Evolutionary conservation across 2,797 vertebrate genomes (phyloP).

Genomic region (Sparidentex hasta): DNA sequence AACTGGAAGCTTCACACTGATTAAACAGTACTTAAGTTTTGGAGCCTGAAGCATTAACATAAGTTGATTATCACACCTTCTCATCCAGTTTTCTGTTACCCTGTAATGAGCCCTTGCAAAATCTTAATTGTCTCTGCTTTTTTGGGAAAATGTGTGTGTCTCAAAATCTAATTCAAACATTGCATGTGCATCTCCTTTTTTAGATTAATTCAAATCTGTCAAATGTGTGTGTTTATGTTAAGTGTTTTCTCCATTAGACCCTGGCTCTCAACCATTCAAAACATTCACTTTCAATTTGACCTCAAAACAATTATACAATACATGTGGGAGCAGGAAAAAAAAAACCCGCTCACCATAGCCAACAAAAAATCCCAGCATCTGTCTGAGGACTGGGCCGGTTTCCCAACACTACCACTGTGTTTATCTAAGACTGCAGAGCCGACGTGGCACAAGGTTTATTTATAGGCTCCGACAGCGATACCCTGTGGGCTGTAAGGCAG

Average conservation of each 20-base stretch:
- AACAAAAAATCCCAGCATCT: slow-evolving; percentile 17
- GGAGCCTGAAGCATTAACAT: not conserved
- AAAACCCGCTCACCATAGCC: not conserved
- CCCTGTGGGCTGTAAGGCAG: slow-evolving; percentile 50
- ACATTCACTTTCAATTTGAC: slow-evolving; percentile 1
- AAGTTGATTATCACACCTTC: not conserved
- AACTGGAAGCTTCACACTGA: slow-evolving; percentile 3
- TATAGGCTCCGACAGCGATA: slow-evolving; percentile 53
- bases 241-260: not conserved
- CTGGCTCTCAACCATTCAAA: not conserved
- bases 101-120: not conserved
- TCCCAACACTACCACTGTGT: slow-evolving; percentile 33
- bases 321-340: slow-evolving; percentile 1
- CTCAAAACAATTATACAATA: slow-evolving; percentile 20
- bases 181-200: not conserved
- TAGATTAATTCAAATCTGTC: not conserved
- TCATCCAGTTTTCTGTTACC: not conserved
- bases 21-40: not conserved
- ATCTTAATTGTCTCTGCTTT: not conserved
- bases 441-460: slow-evolving; percentile 74
- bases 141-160: not conserved
- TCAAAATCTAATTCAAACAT: not conserved
- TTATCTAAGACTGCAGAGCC: slow-evolving; percentile 58
- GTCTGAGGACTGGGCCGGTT: slow-evolving; percentile 9
- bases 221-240: not conserved